Evolutionary conservation across 2,888 invertebrate genomes (phyloP).

Genomic region (Taphrorychus bicolor): DNA sequence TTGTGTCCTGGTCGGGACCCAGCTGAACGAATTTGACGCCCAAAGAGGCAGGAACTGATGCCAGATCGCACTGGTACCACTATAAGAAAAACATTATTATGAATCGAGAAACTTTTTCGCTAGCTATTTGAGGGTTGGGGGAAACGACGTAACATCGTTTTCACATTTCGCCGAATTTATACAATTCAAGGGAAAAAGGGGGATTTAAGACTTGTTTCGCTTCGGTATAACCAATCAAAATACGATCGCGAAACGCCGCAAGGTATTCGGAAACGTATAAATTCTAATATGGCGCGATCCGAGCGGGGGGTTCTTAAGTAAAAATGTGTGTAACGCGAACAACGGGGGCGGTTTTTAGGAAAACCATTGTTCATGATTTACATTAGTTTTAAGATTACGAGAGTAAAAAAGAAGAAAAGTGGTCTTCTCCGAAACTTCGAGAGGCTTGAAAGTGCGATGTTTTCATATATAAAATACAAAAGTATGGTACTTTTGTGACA

Average conservation of each 20-base stretch:
- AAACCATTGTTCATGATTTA: not conserved
- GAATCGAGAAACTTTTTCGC: too few species aligned
- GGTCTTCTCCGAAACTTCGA: not conserved
- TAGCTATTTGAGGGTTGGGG: not conserved
- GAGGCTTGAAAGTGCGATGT: not conserved
- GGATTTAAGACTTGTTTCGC: slow-evolving; percentile 45
- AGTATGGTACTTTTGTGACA: too few species aligned
- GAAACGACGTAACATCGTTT: slow-evolving; percentile 25
- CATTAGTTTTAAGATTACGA: not conserved
- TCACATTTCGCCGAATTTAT: slow-evolving; percentile 31
- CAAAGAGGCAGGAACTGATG: slow-evolving; percentile 62
- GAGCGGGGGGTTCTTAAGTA: slow-evolving; percentile 59
- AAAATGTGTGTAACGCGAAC: slow-evolving; percentile 62
- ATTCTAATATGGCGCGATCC: slow-evolving; percentile 58
- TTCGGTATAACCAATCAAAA: slow-evolving; percentile 55
- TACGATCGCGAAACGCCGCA: slow-evolving; percentile 57
- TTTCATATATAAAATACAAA: too few species aligned
- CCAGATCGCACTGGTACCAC: slow-evolving; percentile 77
- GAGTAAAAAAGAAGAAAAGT: not conserved
- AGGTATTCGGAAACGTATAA: slow-evolving; percentile 60
- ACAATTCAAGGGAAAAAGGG: slow-evolving; percentile 27
- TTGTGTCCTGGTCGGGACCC: slow-evolving; percentile 75
- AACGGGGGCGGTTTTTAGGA: slow-evolving; percentile 43
- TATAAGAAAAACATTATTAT: slow-evolving; percentile 54
- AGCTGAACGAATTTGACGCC: slow-evolving; percentile 70